These are phyloP conservation scores for Columba janthina DNA, from an alignment of 2,113 vertebrate species.

Conservation along the genomic window DNA sequence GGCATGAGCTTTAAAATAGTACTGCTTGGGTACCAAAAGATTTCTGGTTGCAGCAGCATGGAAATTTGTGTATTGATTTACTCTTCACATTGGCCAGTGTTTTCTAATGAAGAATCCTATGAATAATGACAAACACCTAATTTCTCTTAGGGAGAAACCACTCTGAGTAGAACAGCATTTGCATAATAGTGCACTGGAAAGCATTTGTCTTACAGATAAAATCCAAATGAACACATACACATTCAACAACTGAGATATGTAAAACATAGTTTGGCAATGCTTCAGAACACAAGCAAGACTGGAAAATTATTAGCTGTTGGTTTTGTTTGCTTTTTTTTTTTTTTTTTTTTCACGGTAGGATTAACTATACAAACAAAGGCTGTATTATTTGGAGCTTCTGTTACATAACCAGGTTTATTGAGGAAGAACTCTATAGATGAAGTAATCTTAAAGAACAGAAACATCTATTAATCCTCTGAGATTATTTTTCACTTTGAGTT, in stretches of 20 bases:
- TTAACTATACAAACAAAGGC: not conserved
- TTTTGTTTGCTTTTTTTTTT: too few species aligned
- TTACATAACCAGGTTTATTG: not conserved
- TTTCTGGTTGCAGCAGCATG: not conserved
- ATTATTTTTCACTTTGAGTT: not conserved
- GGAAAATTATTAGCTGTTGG: not conserved
- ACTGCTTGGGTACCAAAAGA: not conserved
- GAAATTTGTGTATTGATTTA: not conserved
- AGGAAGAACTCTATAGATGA: not conserved
- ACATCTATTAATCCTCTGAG: not conserved
- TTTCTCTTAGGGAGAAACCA: constrained; percentile 1
- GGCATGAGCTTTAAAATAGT: not conserved
- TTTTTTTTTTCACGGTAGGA: not conserved
- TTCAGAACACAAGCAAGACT: not conserved
- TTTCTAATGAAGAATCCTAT: not conserved
- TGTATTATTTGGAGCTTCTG: not conserved
- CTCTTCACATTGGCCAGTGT: not conserved
- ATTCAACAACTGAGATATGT: not conserved
- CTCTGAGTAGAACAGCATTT: not conserved
- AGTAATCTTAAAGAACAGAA: not conserved
- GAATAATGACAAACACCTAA: not conserved
- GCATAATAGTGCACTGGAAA: not conserved
- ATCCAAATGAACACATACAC: not conserved
- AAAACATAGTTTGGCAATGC: not conserved
- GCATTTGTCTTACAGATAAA: not conserved